These are phyloP conservation scores for Lycophotia porphyrea DNA, from an alignment of 2,888 invertebrate genomes.

Conservation along the genomic window DNA sequence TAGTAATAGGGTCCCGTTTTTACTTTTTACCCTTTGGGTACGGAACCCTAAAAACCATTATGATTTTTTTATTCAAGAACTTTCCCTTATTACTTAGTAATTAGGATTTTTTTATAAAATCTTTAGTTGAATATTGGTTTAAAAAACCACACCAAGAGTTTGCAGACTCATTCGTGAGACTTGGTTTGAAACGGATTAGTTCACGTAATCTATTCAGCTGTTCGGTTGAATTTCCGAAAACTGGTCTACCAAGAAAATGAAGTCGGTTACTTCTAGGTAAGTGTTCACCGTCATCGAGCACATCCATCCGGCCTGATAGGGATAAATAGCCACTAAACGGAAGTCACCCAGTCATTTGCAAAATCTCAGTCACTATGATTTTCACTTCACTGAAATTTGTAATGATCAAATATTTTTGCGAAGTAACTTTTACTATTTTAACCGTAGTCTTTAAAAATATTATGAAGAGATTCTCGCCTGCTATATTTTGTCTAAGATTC, in stretches of 20 bases:
- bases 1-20: too few relatives aligned
- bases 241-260: slow-evolving; percentile 27
- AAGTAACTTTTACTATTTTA: background rate
- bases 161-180: slow-evolving; percentile 1
- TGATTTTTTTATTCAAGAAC: too few relatives aligned
- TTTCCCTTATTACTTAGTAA: too few relatives aligned
- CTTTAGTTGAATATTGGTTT: too few relatives aligned
- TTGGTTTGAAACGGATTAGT: slow-evolving; percentile 2
- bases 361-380: background rate
- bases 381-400: background rate
- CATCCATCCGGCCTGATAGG: slow-evolving; percentile 27
- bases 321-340: background rate
- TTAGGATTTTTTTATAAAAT: too few relatives aligned
- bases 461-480: background rate
- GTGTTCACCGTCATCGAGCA: background rate
- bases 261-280: slow-evolving; percentile 39
- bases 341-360: background rate
- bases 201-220: slow-evolving; percentile 40
- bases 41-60: too few relatives aligned
- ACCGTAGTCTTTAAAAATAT: background rate
- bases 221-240: slow-evolving; percentile 18
- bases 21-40: too few relatives aligned
- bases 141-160: background rate
- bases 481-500: background rate
- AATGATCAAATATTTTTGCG: background rate